Percentiles rank a stretch among this genome's conserved stretches.
These are phyloP conservation scores for Ancistrus triradiatus DNA, from an alignment of 2,113 vertebrate species.

Conservation along the genomic window DNA sequence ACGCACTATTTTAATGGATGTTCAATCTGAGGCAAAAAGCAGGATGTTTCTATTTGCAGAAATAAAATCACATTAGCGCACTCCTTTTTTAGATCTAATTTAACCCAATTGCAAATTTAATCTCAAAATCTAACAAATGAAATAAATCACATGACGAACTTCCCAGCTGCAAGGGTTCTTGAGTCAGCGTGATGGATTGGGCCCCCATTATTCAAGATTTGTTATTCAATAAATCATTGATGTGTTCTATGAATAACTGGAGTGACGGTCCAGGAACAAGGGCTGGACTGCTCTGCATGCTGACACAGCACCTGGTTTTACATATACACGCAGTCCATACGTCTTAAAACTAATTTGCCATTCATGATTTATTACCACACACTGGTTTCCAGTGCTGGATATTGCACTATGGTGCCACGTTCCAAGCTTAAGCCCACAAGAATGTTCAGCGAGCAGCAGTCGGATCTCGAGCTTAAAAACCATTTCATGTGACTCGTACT, in stretches of 20 bases:
- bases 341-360: slow-evolving; percentile 15
- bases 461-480: too few species aligned
- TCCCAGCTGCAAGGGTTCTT: slow-evolving; percentile 42
- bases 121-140: slow-evolving; percentile 56
- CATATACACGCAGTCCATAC: slow-evolving; percentile 8
- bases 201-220: slow-evolving; percentile 67
- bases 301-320: slow-evolving; percentile 60
- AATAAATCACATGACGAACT: slow-evolving; percentile 54
- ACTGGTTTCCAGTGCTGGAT: slow-evolving; percentile 20
- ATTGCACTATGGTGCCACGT: slow-evolving; percentile 18
- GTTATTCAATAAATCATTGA: slow-evolving; percentile 77
- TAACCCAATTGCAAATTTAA: slow-evolving; percentile 59
- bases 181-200: slow-evolving; percentile 60
- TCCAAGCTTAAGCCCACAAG: too few species aligned
- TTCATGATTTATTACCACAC: slow-evolving; percentile 32
- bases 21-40: too few species aligned
- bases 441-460: too few species aligned
- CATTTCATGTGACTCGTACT: too few species aligned
- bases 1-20: too few species aligned
- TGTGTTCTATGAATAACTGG: slow-evolving; percentile 66
- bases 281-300: slow-evolving; percentile 46
- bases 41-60: background rate
- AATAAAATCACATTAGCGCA: slow-evolving; percentile 13
- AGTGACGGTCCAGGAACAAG: slow-evolving; percentile 57
- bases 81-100: slow-evolving; percentile 42